These are phyloP conservation scores for Drosophila nr. perissopoda DNA, from an alignment of 2,888 invertebrate species.

Conservation along the genomic window DNA sequence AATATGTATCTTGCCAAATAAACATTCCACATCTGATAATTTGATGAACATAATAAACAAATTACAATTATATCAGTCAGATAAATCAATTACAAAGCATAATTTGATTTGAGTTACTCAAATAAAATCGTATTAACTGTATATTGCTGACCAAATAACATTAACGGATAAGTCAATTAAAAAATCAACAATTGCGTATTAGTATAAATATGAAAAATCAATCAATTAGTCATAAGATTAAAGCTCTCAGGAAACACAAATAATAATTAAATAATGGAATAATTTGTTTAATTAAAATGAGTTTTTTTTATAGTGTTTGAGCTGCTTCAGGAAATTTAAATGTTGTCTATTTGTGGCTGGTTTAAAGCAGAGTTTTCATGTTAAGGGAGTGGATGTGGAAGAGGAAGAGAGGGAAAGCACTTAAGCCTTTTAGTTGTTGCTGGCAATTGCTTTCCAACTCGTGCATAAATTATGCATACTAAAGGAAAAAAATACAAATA, in stretches of 20 bases:
- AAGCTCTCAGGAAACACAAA: not conserved
- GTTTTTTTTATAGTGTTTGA: not conserved
- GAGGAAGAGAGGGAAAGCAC: not conserved
- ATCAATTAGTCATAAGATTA: constrained; percentile 12
- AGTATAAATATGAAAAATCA: not conserved
- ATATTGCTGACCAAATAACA: not conserved
- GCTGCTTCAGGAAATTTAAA: not conserved
- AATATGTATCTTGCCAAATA: no score
- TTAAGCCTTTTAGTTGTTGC: constrained; percentile 44
- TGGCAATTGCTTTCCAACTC: constrained; percentile 49
- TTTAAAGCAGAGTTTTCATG: not conserved
- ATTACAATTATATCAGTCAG: not conserved
- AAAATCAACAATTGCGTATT: not conserved
- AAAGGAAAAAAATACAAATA: constrained; percentile 25
- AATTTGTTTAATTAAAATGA: not conserved
- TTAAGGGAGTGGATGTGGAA: not conserved
- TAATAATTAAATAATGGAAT: constrained; percentile 2
- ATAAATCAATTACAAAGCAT: not conserved
- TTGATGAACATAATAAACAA: not conserved
- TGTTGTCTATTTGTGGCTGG: not conserved
- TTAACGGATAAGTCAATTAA: not conserved
- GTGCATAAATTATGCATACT: constrained; percentile 67
- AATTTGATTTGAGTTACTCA: not conserved
- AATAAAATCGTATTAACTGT: not conserved
- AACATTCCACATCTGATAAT: not conserved